Percentiles rank a stretch among this genome's conserved stretches.
Evolutionary conservation across 1,140 invertebrate species (phyloP).

Genomic region (Steinernema feltiae): DNA sequence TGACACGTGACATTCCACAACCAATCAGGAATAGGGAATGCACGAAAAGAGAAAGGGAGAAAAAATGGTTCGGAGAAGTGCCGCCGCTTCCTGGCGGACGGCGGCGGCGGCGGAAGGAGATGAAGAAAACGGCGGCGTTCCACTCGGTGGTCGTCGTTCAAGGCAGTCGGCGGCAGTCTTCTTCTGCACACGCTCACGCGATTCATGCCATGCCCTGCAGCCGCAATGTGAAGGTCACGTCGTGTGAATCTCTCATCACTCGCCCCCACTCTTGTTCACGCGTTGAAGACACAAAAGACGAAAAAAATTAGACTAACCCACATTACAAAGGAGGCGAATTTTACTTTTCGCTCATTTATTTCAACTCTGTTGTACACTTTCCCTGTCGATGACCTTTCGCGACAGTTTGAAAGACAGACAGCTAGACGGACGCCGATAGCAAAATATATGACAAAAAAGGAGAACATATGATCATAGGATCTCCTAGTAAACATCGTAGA

Average conservation of each 20-base stretch:
- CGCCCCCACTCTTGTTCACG: no score
- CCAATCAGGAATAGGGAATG: not conserved
- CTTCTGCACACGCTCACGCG: not conserved
- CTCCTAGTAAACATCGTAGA: no score
- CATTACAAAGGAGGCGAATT: not conserved
- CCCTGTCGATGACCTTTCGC: no score
- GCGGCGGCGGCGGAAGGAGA: not conserved
- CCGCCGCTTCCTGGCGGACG: not conserved
- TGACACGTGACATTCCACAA: not conserved
- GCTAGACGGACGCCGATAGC: no score
- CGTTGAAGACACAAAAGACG: constrained; percentile 15
- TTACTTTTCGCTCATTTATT: no score
- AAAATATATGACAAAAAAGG: not conserved
- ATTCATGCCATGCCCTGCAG: not conserved
- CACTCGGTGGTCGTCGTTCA: not conserved
- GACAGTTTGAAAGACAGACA: not conserved
- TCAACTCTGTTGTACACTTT: no score
- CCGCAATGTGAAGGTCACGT: constrained; percentile 11
- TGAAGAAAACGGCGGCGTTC: not conserved
- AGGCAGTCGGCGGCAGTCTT: not conserved
- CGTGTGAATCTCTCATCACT: not conserved
- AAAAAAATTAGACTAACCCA: not conserved
- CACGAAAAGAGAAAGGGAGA: not conserved
- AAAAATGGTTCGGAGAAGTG: not conserved
- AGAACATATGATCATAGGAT: no score